Evolutionary conservation across 2,888 invertebrate species (phyloP), one percentile per base, ranked within the genome.

Genomic region (Plagodis dolabraria): DNA sequence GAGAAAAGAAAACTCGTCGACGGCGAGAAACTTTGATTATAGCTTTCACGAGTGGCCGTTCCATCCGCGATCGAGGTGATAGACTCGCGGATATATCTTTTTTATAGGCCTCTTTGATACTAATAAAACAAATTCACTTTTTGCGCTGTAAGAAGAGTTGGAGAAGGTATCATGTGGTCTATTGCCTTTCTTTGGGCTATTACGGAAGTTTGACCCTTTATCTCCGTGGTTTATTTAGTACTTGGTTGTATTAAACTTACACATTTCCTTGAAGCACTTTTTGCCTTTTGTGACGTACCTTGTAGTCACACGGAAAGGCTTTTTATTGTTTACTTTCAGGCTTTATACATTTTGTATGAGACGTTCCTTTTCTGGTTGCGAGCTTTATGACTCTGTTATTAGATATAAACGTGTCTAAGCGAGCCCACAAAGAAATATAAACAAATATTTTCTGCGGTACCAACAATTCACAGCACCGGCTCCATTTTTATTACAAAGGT

Each of bases 81-180:
- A 90, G 88, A 86, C 85, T 85, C 74, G 71, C 70, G 75, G 79
- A 86, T 88, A 90, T 90, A 87, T 89, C 89, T 84, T 85, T 91
- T 92, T 90, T 91, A 90, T 86, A 79, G 77, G 86, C 82, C 82
- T 83, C 83, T 90, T 90, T 89, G 84, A 87, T 91, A 88, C 84
- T 89, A 89, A 89, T 92, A 92, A 90, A 89, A 89, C 85, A 88
- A 91, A 90, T 89, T 89, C 84, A 85, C 85, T 89, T 89, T 89
- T 52, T 84, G 82, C 77, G 79, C 71, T 70, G 71, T 78, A 58
- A 79, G 74, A 82, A 82, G 84, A 86, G 83, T 88, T 81, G 72
- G 78, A 75, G 75, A 72, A 74, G 79, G 79, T 80, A 85, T 75
- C 87, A 86, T 89, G 84, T 87, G 85, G 83, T 79, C 77, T 80